Conservation (phyloP, 1,140 invertebrate species). For the Monochamus saltuarius region DNA sequence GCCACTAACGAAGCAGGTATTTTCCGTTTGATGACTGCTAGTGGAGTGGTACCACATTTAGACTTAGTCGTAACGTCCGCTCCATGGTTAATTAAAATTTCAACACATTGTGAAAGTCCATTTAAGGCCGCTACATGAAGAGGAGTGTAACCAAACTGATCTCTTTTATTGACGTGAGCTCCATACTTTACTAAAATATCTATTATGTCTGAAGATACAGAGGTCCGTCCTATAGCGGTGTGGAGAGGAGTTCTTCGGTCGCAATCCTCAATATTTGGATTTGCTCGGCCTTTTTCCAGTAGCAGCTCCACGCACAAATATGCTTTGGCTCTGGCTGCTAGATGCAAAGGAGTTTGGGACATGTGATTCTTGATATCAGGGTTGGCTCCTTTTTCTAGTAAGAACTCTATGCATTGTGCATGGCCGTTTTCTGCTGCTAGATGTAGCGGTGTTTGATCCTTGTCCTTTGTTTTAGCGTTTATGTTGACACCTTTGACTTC, state of each 20-base stretch:
- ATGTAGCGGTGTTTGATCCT: conserved; percentile 74
- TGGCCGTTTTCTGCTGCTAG: conserved; percentile 76
- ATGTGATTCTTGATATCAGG: conserved; percentile 68
- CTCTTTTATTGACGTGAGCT: conserved; percentile 79
- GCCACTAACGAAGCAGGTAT: conserved; percentile 76
- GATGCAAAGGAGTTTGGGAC: conserved; percentile 74
- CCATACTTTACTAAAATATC: conserved; percentile 73
- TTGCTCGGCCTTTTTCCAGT: conserved; percentile 67
- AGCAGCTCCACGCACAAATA: conserved; percentile 74
- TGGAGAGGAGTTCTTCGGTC: conserved; percentile 76
- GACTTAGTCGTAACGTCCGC: conserved; percentile 81
- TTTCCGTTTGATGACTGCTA: conserved; percentile 78
- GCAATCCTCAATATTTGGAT: conserved; percentile 72
- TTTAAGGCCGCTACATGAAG: conserved; percentile 85
- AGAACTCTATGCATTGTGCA: conserved; percentile 66
- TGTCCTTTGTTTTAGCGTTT: conserved; percentile 64
- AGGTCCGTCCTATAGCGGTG: conserved; percentile 71
- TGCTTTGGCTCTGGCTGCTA: conserved; percentile 72
- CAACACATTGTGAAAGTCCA: conserved; percentile 76
- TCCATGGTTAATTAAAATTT: conserved; percentile 76
- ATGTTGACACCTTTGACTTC: conserved; percentile 61
- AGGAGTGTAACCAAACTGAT: conserved; percentile 85
- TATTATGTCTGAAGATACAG: conserved; percentile 70
- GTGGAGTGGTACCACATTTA: conserved; percentile 75
- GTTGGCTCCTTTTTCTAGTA: conserved; percentile 71